Evolutionary conservation across 2,888 invertebrate species (phyloP).

Genomic region (Melanchra persicariae): DNA sequence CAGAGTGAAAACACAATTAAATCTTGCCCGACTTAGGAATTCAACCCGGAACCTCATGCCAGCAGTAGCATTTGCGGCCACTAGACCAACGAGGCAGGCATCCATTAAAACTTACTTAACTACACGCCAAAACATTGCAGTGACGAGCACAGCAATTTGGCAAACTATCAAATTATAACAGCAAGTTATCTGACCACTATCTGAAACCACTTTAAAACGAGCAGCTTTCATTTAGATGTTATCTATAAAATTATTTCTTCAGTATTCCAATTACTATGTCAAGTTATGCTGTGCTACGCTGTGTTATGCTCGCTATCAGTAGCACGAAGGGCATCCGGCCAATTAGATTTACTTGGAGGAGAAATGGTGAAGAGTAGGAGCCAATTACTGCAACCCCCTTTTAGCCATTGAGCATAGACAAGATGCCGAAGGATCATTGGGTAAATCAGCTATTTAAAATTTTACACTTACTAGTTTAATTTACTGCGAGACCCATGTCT

Average conservation of each 20-base stretch:
- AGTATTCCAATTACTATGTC: slow-evolving; percentile 35
- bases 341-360: slow-evolving; percentile 72
- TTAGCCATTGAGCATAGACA: not conserved
- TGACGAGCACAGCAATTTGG: slow-evolving; percentile 19
- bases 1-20: not conserved
- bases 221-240: slow-evolving; percentile 27
- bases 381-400: slow-evolving; percentile 61
- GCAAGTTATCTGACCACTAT: slow-evolving; percentile 6
- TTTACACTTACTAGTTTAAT: not conserved
- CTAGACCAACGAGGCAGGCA: not conserved
- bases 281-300: slow-evolving; percentile 9
- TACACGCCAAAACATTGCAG: not conserved
- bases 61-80: not conserved
- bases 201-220: slow-evolving; percentile 12
- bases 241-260: slow-evolving; percentile 34
- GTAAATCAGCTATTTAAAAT: not conserved
- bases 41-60: not conserved
- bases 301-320: slow-evolving; percentile 38
- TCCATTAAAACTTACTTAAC: slow-evolving; percentile 10
- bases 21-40: not conserved
- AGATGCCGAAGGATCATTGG: slow-evolving; percentile 5
- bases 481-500: not conserved
- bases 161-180: slow-evolving; percentile 15
- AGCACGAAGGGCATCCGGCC: slow-evolving; percentile 56
- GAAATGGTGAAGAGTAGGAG: slow-evolving; percentile 64